Evolutionary conservation across 2,888 invertebrate species (phyloP), one percentile per base, ranked within the genome.

Genomic region (Drosophila buzzatii): DNA sequence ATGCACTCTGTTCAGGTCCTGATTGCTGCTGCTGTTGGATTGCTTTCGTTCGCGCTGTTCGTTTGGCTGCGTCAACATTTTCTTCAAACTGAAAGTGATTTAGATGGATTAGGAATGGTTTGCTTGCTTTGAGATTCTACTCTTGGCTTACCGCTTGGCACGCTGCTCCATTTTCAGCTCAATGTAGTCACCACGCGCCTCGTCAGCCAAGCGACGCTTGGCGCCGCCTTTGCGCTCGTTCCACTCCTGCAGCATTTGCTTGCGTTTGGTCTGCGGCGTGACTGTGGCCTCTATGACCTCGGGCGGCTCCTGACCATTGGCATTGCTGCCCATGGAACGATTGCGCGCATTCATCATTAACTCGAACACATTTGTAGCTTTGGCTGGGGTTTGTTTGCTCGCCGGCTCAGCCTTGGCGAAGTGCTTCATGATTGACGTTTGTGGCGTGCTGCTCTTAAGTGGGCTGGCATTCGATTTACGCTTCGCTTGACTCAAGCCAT

Each of bases 271-370:
- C 66, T 35, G 42, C 0, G 74, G 76, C 18, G 81, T 68, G 0
- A 44, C 76, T 5, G 39, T n/a, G 0, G 18, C 0, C 2, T 20
- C 37, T 1, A n/a, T 27, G 91, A 93, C 67, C 20, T 66, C 39
- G 0, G 72, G 41, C 10, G 16, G 37, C 47, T 89, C 89, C 44
- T 95, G 95, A 0, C 96, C 96, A 10, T 94, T 94, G 31, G 95
- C 94, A 92, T 96, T 96, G 27, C 92, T 92, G 3, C 96, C 96
- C 72, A 96, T 94, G 55, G 94, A 94, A 90, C 95, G 95, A 87
- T 95, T 94, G 74, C 95, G 93, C 20, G 95, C 95, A 76, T 95
- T 95, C 96, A 96, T 96, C 93, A 96, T 93, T 37, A 96, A 89
- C 84, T 95, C 93, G 91, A 96, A 96, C 41, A 95, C 96, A 94